Evolutionary conservation across 2,113 vertebrate species (phyloP), one percentile per base, ranked within the genome.

Genomic region (Anguilla rostrata): DNA sequence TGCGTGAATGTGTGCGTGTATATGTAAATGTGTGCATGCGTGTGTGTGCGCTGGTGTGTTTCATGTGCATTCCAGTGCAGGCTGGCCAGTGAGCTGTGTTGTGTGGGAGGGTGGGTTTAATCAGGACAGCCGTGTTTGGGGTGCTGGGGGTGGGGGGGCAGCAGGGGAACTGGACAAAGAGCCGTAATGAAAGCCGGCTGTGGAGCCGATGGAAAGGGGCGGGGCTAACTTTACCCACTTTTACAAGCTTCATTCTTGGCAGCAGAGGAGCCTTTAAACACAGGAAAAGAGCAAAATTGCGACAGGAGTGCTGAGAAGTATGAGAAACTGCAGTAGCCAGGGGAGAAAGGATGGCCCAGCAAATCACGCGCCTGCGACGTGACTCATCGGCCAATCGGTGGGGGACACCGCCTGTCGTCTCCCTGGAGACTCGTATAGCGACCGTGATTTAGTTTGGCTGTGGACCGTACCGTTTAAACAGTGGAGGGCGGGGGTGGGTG

Each of bases 151-250:
- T 39, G 41, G 34, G 34, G 34, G 34, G 34, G 34, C 12, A 34
- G 87, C 66, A 83, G 57, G 29, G 85, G 46, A 81, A 49, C 11
- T 56, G 63, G 90, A 92, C 87, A 81, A 85, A 89, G 83, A 91
- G 84, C 83, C 6, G 14, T 92, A 94, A 95, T 93, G 83, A 81
- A 84, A 94, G 79, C 93, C 93, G 94, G 90, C 92, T 94, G 93
- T 91, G 87, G 83, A 86, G 60, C 71, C 81, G 43, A 78, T 16
- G 84, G 39, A 0, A 40, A n/a, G 46, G 39, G 22, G 22, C 49
- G 18, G 43, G 16, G 41, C 15, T 34, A n/a, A 53, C 18, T 34
- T 14, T 53, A 20, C 43, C 46, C 78, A 16, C 5, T 81, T 81
- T 81, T 78, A 57, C 18, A 2, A 41, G 83, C 81, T 41, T 87